Evolutionary conservation across 2,888 invertebrate genomes (phyloP).

Genomic region (Polydrusus pterygomalis): DNA sequence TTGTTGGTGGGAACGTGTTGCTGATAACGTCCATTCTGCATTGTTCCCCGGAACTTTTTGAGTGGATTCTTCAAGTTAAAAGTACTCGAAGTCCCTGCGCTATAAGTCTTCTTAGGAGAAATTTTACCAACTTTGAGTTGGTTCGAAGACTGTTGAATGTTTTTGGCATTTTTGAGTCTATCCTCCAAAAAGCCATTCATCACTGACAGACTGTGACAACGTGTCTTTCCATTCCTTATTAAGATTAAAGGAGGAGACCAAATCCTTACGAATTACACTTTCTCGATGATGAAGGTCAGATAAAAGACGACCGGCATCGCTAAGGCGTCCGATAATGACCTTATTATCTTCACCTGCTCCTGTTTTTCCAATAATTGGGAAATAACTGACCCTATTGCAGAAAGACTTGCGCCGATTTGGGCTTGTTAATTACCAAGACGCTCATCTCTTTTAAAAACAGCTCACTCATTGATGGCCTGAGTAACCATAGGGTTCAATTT

Average conservation of each 20-base stretch:
- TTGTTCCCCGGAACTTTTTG: slow-evolving; percentile 30
- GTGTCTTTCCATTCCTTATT: slow-evolving; percentile 45
- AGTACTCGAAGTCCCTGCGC: slow-evolving; percentile 22
- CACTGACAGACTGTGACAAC: slow-evolving; percentile 27
- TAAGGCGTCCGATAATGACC: slow-evolving; percentile 29
- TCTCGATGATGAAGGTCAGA: slow-evolving; percentile 41
- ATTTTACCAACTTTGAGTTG: slow-evolving; percentile 9
- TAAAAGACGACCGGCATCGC: slow-evolving; percentile 47
- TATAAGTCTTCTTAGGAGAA: slow-evolving; percentile 6
- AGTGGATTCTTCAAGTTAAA: slow-evolving; percentile 42
- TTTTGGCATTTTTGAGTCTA: slow-evolving; percentile 31
- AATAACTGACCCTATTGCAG: slow-evolving; percentile 31
- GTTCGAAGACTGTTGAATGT: slow-evolving; percentile 11
- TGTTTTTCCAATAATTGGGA: slow-evolving; percentile 29
- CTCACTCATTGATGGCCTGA: slow-evolving; percentile 17
- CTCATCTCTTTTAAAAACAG: slow-evolving; percentile 23
- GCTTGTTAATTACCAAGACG: slow-evolving; percentile 18
- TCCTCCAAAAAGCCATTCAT: slow-evolving; percentile 47
- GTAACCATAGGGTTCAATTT: slow-evolving; percentile 34
- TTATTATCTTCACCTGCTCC: slow-evolving; percentile 24
- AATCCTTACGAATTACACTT: slow-evolving; percentile 26
- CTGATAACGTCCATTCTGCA: slow-evolving; percentile 35
- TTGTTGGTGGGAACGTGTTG: slow-evolving; percentile 31
- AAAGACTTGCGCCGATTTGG: slow-evolving; percentile 31
- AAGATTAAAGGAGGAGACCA: slow-evolving; percentile 35